Percentiles rank a stretch among this genome's conserved stretches.
These are phyloP conservation scores for Zaprionus camerounensis DNA, from an alignment of 1,140 invertebrate species.

Conservation along the genomic window DNA sequence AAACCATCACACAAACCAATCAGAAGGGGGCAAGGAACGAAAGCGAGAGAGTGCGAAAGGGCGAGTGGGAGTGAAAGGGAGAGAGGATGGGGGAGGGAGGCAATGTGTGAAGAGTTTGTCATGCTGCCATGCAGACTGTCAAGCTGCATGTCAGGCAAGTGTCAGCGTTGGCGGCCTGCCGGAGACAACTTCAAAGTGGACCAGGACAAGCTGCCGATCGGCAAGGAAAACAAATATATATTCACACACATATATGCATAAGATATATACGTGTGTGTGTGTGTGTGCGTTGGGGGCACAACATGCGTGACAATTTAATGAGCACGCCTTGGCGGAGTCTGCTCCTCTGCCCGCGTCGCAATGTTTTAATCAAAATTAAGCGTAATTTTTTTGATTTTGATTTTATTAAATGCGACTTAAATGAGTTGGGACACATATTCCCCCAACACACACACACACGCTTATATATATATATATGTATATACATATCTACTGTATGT, in stretches of 20 bases:
- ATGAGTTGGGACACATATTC: slow-evolving; percentile 65
- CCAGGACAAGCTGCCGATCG: slow-evolving; percentile 14
- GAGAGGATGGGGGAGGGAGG: slow-evolving; percentile 8
- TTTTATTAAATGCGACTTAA: slow-evolving; percentile 83
- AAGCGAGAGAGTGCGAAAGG: neutral
- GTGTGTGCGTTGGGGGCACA: slow-evolving; percentile 43
- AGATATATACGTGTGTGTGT: neutral
- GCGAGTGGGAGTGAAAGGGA: neutral
- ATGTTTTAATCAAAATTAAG: slow-evolving; percentile 82
- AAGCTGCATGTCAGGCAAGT: slow-evolving; percentile 77
- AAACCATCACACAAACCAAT: slow-evolving; percentile 56
- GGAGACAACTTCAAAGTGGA: slow-evolving; percentile 68
- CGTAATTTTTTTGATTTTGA: slow-evolving; percentile 76
- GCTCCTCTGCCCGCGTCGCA: slow-evolving; percentile 43
- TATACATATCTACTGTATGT: neutral
- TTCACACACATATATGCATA: neutral
- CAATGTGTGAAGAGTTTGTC: slow-evolving; percentile 63
- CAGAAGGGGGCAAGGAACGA: slow-evolving; percentile 26
- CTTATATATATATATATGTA: neutral
- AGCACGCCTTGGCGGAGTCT: slow-evolving; percentile 46
- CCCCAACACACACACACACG: slow-evolving; percentile 1
- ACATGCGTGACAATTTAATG: slow-evolving; percentile 83
- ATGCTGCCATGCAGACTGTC: slow-evolving; percentile 76
- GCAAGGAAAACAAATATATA: slow-evolving; percentile 15
- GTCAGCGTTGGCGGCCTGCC: slow-evolving; percentile 64